These are phyloP conservation scores for Protobothrops mucrosquamatus DNA, from an alignment of 2,113 vertebrate genomes.

Conservation along the genomic window DNA sequence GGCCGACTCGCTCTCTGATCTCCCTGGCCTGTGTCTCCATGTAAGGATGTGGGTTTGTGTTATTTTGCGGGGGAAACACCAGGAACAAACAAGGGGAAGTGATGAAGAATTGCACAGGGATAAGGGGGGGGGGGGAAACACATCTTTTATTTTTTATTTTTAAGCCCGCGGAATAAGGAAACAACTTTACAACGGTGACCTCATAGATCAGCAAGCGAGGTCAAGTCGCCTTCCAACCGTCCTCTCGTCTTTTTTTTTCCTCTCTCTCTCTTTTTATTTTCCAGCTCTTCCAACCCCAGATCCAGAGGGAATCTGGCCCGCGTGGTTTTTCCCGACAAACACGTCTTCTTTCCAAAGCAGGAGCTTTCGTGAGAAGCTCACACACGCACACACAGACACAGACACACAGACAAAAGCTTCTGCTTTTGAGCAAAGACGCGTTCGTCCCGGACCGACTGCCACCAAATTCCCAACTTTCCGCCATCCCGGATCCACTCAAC, in stretches of 20 bases:
- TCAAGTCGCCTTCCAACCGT: background rate
- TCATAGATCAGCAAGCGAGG: constrained; percentile 14
- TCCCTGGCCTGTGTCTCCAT: no score
- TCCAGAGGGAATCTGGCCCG: background rate
- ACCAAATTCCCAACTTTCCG: background rate
- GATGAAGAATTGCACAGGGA: background rate
- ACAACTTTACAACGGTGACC: constrained; percentile 30
- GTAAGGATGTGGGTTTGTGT: fast-evolving
- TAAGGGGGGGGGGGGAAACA: constrained; percentile 40
- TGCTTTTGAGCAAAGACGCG: background rate
- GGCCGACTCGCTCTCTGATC: background rate
- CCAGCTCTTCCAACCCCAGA: background rate
- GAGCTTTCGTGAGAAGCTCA: background rate
- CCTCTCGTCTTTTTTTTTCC: background rate
- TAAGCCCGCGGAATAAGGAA: constrained; percentile 37
- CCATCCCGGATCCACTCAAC: background rate
- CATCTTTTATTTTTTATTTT: constrained; percentile 70
- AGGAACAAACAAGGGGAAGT: background rate
- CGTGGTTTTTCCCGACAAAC: background rate
- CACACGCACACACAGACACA: no score
- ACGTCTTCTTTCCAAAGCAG: background rate
- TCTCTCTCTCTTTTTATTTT: no score
- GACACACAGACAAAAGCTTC: background rate
- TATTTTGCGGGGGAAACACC: fast-evolving
- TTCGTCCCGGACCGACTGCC: background rate